Evolutionary conservation across 2,797 vertebrate genomes (phyloP).

Genomic region (Danio albolineatus): DNA sequence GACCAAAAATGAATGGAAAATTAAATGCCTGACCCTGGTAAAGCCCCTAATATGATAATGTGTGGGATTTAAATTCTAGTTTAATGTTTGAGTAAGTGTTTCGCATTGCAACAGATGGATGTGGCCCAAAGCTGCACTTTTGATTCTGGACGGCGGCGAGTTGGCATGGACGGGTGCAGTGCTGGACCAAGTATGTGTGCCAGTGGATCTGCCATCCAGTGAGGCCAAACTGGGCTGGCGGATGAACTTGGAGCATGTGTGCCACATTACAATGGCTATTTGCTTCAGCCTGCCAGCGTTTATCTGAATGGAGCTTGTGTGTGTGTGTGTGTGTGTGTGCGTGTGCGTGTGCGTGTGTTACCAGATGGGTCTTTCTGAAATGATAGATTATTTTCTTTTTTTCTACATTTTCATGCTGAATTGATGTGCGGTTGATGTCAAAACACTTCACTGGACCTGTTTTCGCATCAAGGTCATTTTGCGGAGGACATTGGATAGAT

Average conservation of each 20-base stretch:
- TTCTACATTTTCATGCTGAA: neutral
- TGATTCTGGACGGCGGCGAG: neutral
- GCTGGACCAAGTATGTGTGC: slow-evolving; percentile 8
- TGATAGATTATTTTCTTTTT: slow-evolving; percentile 15
- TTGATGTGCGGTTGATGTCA: slow-evolving; percentile 9
- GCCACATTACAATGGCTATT: slow-evolving; percentile 35
- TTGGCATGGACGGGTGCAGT: slow-evolving; percentile 27
- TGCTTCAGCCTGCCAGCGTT: slow-evolving; percentile 25
- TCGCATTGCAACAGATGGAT: slow-evolving; percentile 6
- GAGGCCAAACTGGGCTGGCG: slow-evolving; percentile 43
- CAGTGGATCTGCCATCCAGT: slow-evolving; percentile 21
- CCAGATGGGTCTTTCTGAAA: slow-evolving; percentile 28
- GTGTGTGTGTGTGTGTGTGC: neutral
- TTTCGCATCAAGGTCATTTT: slow-evolving; percentile 31
- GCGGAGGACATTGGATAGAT: neutral
- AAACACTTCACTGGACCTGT: slow-evolving; percentile 2
- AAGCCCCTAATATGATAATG: slow-evolving; percentile 5
- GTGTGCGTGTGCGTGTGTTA: neutral
- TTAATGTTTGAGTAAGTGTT: slow-evolving; percentile 6
- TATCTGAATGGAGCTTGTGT: slow-evolving; percentile 14
- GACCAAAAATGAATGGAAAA: neutral
- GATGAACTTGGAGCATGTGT: slow-evolving; percentile 38
- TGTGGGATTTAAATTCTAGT: slow-evolving; percentile 4
- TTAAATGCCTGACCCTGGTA: neutral
- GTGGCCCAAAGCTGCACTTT: slow-evolving; percentile 24